phyloP scores from a whole-genome alignment of 2,797 vertebrate species.

The Sebastes oblongus region DNA sequence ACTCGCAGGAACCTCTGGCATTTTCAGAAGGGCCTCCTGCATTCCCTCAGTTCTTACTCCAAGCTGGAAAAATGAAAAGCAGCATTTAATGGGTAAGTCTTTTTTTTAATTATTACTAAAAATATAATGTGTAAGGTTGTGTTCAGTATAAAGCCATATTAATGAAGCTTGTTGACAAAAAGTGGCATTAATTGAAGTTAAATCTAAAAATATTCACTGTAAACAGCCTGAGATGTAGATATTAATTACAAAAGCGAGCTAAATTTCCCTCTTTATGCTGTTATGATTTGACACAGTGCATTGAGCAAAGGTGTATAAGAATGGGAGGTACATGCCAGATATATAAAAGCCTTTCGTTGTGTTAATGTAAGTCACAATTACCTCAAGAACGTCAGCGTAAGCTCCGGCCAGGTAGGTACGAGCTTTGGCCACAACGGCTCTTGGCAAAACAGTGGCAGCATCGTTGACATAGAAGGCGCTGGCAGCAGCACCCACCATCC shows the following conservation, averaged over 20 bases:
- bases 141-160: background rate
- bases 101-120: background rate
- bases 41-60: conserved; percentile 81
- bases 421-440: conserved; percentile 75
- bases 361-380: conserved; percentile 37
- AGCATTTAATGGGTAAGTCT: background rate
- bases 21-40: conserved; percentile 81
- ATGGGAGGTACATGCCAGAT: background rate
- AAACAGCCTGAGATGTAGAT: background rate
- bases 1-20: conserved; percentile 27
- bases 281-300: background rate
- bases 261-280: background rate
- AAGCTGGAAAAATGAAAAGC: conserved; percentile 68
- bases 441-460: conserved; percentile 77
- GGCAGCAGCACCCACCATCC: conserved; percentile 82
- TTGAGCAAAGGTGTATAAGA: background rate
- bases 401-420: conserved; percentile 82
- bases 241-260: background rate
- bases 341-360: background rate
- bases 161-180: background rate
- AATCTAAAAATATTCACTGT: too few relatives aligned
- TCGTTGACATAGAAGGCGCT: conserved; percentile 82
- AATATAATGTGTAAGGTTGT: background rate
- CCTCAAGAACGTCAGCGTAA: conserved; percentile 84
- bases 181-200: too few relatives aligned